Conservation (phyloP, 2,113 vertebrate genomes). For the Eubucco bourcierii region DNA sequence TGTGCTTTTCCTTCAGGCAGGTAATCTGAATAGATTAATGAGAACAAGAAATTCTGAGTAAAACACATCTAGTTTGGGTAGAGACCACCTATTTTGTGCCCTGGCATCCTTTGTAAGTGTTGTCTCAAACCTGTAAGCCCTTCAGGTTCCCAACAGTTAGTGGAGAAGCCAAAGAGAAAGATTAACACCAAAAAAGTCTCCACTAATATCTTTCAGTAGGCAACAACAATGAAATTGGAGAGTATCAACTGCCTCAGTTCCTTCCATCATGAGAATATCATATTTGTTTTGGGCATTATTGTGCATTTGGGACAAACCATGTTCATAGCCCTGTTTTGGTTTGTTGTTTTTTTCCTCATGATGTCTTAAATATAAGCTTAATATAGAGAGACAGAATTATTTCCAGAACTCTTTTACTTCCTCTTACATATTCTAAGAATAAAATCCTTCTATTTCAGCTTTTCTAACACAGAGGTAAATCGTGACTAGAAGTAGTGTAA, state of each 20-base stretch:
- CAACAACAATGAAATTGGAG: neutral
- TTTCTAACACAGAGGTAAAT: neutral
- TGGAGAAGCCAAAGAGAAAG: neutral
- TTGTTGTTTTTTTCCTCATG: neutral
- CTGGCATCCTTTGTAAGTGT: neutral
- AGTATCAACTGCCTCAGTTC: neutral
- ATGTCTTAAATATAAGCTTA: neutral
- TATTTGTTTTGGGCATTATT: neutral
- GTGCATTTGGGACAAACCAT: neutral
- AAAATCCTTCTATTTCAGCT: neutral
- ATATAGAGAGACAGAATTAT: neutral
- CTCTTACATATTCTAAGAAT: neutral
- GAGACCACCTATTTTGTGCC: too few species aligned
- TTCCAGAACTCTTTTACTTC: neutral
- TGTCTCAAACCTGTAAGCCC: neutral
- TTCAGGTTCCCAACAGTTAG: neutral
- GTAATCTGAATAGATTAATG: rapidly evolving
- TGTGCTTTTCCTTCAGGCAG: rapidly evolving
- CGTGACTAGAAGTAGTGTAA: neutral
- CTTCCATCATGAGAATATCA: neutral
- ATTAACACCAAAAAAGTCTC: neutral
- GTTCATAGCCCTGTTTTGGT: neutral
- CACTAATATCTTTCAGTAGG: too few species aligned
- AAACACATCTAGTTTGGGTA: neutral
- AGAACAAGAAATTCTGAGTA: neutral